Evolutionary conservation across 1,140 invertebrate species (phyloP).

Genomic region (Megalonaias nervosa): DNA sequence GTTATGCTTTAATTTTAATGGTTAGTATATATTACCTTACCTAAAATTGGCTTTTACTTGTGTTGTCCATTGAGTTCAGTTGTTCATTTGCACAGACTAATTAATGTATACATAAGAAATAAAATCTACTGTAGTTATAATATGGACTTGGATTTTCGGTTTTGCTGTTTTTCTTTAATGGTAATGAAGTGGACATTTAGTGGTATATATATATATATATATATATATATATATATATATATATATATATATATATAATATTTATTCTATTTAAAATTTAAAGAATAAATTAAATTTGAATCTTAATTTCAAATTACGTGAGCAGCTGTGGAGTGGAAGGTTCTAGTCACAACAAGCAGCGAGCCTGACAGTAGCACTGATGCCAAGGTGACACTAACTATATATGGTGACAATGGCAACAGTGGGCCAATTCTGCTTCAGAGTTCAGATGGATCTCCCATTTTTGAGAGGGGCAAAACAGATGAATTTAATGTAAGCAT

Average conservation of each 20-base stretch:
- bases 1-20: too few relatives aligned
- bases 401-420: constrained; percentile 63
- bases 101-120: not conserved
- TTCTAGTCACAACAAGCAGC: constrained; percentile 41
- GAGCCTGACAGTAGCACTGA: constrained; percentile 57
- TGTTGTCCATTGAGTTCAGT: too few relatives aligned
- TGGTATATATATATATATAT: too few relatives aligned
- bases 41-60: too few relatives aligned
- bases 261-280: not conserved
- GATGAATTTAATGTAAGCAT: constrained; percentile 63
- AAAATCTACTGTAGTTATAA: not conserved
- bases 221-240: too few relatives aligned
- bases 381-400: constrained; percentile 61
- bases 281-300: not conserved
- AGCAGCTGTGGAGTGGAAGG: constrained; percentile 56
- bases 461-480: constrained; percentile 46
- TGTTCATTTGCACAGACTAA: not conserved
- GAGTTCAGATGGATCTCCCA: constrained; percentile 23
- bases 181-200: not conserved
- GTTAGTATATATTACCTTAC: too few relatives aligned
- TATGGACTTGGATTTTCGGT: not conserved
- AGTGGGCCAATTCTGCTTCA: constrained; percentile 53
- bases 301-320: not conserved
- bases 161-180: not conserved
- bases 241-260: not conserved